Percentiles rank a stretch among this genome's conserved stretches.
Evolutionary conservation across 2,113 vertebrate genomes (phyloP).

Genomic region (Ursus arctos): DNA sequence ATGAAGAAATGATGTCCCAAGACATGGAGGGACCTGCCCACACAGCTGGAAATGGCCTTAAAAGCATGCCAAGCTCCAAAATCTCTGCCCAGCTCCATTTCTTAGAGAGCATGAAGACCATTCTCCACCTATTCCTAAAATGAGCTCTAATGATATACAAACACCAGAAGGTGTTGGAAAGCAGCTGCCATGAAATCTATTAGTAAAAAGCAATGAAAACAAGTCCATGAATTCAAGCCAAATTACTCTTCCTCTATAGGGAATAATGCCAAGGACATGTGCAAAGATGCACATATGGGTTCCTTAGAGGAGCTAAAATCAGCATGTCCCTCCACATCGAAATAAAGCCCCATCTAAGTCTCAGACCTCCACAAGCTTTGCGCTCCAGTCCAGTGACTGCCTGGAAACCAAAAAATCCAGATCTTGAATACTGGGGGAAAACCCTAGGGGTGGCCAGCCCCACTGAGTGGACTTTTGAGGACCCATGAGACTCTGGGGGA

Average conservation of each 20-base stretch:
- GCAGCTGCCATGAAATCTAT: slow-evolving; percentile 14
- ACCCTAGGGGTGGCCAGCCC: neutral
- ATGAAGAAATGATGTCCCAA: neutral
- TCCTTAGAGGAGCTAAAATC: neutral
- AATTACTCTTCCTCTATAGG: neutral
- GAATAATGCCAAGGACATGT: slow-evolving; percentile 12
- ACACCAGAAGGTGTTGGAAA: slow-evolving; percentile 64
- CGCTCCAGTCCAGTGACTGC: neutral
- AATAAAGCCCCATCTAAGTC: neutral
- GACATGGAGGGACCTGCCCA: neutral
- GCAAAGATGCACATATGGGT: slow-evolving; percentile 12
- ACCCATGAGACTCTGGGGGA: neutral
- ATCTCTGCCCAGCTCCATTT: neutral
- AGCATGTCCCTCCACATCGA: neutral
- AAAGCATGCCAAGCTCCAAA: slow-evolving; percentile 10
- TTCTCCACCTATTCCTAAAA: neutral
- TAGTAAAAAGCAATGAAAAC: slow-evolving; percentile 17
- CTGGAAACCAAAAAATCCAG: neutral
- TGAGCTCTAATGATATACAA: neutral
- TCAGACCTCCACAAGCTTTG: neutral
- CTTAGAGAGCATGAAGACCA: neutral
- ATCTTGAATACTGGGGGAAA: neutral
- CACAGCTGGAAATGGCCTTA: neutral
- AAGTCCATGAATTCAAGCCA: slow-evolving; percentile 40
- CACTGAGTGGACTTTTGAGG: neutral